Evolutionary conservation across 1,140 invertebrate species (phyloP), one percentile per base, ranked within the genome.

Genomic region (Ephestia elutella): DNA sequence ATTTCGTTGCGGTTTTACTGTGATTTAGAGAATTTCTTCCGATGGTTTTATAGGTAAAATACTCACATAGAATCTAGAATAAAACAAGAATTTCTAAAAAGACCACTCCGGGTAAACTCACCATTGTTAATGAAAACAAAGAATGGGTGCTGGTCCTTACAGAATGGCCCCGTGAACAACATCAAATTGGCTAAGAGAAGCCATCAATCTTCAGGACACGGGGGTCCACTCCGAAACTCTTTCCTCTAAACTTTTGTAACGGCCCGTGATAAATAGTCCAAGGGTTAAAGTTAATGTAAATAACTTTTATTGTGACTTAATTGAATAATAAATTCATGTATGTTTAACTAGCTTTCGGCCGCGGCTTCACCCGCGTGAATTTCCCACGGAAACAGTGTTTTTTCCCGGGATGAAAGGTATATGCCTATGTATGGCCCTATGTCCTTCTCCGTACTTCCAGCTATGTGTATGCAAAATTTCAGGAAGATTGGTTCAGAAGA

Each of bases 161-260:
- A 71, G 66, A 74, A 71, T 70, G 59, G 70, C 62, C 64, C 67
- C 66, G 65, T 60, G 65, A 69, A 71, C 68, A 71, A 71, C 50
- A 44, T 53, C 62, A 49, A 63, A 65, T 71, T 73, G 69, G 71
- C 73, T 73, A 62, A 67, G 70, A 66, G 65, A 74, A 69, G 65
- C 71, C 76, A 84, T 82, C 76, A 78, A 84, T 82, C 81, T 84
- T 69, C 54, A 68, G 69, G 71, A 73, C 68, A 72, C 73, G 69
- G 74, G 21, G 75, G 71, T 73, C 71, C 70, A 75, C 70, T 75
- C 67, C 62, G 54, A 51, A 80, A 80, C 76, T 78, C 75, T 77
- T 84, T 81, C 63, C 58, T 66, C 63, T 64, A 66, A 75, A 78
- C 71, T 75, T 78, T 75, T 71, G 69, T 68, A 80, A 76, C 73